A percentile compares a stretch with the other conserved stretches of the same genome.
phyloP scores from a whole-genome alignment of 2,888 invertebrate species.

The Leuctra nigra region DNA sequence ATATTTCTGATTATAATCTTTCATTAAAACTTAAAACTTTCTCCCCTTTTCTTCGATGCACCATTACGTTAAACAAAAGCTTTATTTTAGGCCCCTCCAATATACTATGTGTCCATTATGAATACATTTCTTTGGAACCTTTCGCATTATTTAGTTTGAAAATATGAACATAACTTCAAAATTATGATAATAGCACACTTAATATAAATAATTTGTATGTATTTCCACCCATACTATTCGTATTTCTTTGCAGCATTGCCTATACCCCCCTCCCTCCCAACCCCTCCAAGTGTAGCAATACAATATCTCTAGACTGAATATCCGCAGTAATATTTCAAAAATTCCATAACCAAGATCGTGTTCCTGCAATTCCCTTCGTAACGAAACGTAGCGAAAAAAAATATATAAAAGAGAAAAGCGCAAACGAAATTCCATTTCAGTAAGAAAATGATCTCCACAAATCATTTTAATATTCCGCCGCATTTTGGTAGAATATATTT shows the following conservation, averaged over 20 bases:
- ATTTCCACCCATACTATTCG: constrained; percentile 15
- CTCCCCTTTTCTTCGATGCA: too few relatives aligned
- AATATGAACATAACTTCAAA: constrained; percentile 11
- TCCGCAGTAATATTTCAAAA: constrained; percentile 19
- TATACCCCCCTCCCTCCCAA: too few relatives aligned
- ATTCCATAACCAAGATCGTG: constrained; percentile 19
- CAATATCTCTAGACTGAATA: constrained; percentile 14
- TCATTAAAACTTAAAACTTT: too few relatives aligned
- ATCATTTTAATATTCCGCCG: constrained; percentile 8
- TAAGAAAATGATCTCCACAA: constrained; percentile 18
- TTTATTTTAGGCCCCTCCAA: too few relatives aligned
- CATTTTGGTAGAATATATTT: constrained; percentile 8
- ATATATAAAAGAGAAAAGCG: constrained; percentile 18
- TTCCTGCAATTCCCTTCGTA: constrained; percentile 7
- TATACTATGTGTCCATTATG: too few relatives aligned
- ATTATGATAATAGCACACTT: constrained; percentile 16
- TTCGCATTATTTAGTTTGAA: too few relatives aligned
- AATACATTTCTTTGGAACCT: too few relatives aligned
- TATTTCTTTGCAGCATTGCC: constrained; percentile 11
- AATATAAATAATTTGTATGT: constrained; percentile 17
- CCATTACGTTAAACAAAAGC: too few relatives aligned
- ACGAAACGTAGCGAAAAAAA: constrained; percentile 15
- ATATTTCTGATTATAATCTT: too few relatives aligned
- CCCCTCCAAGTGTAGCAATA: constrained; percentile 12
- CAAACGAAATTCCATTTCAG: constrained; percentile 18